Percentiles rank a stretch among this genome's conserved stretches.
These are phyloP conservation scores for Ellobius talpinus DNA, from an alignment of 2,113 vertebrate genomes.

Conservation along the genomic window DNA sequence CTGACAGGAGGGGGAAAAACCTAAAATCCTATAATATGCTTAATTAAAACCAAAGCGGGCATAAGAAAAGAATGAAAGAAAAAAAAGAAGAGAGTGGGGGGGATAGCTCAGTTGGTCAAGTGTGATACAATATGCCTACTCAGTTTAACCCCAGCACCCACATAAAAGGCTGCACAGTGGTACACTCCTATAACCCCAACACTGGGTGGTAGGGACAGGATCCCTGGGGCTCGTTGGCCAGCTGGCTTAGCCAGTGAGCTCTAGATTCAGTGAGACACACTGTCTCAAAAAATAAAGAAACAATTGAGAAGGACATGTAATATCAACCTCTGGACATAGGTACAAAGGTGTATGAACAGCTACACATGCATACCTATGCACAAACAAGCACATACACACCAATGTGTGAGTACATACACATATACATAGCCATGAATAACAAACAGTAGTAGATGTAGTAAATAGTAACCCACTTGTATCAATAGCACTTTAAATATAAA, in stretches of 20 bases:
- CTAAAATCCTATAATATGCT: not conserved
- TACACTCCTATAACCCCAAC: not conserved
- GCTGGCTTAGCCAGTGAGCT: not conserved
- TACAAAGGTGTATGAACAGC: not conserved
- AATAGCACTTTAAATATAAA: slow-evolving; percentile 1
- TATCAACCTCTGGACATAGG: not conserved
- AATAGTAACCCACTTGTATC: not conserved
- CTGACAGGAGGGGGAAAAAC: not conserved
- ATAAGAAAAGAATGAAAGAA: not conserved
- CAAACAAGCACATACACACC: too few relatives aligned
- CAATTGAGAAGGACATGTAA: not conserved
- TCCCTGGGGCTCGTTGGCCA: not conserved
- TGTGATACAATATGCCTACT: not conserved
- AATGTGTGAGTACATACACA: not conserved
- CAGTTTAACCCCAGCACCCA: not conserved
- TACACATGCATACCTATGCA: not conserved
- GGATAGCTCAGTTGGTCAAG: not conserved
- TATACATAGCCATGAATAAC: not conserved
- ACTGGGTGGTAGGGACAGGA: not conserved
- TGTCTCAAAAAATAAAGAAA: not conserved
- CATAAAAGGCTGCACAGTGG: not conserved
- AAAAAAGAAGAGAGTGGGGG: not conserved
- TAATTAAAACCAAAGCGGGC: not conserved
- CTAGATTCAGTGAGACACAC: not conserved
- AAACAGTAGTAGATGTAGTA: not conserved